Conservation (phyloP, 1,140 invertebrate genomes). For the Drosophila varians region DNA sequence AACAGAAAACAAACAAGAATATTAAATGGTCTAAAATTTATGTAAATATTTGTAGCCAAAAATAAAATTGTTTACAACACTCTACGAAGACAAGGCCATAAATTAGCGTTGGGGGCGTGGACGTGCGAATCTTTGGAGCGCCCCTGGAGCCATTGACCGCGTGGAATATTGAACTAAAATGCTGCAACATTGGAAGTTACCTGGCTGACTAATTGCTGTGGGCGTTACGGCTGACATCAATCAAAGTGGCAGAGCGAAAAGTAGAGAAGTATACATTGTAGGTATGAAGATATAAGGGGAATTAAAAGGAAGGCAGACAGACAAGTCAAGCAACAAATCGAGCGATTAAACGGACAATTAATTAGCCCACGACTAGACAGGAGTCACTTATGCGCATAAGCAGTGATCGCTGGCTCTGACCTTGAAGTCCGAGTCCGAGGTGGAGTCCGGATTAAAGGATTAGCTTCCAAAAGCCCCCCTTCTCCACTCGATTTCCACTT, state of each 20-base stretch:
- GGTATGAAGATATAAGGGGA: background rate
- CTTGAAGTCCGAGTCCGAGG: conserved; percentile 61
- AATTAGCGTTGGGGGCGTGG: conserved; percentile 60
- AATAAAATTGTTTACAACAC: conserved; percentile 62
- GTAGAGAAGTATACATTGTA: conserved; percentile 2
- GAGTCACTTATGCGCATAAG: conserved; percentile 9
- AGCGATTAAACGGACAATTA: conserved; percentile 77
- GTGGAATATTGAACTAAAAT: conserved; percentile 41
- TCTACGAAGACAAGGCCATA: conserved; percentile 50
- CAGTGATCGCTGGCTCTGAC: conserved; percentile 38
- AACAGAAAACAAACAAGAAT: background rate
- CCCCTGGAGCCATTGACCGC: conserved; percentile 61
- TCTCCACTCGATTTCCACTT: conserved; percentile 20
- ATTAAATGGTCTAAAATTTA: conserved; percentile 7
- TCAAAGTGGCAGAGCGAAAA: conserved; percentile 34
- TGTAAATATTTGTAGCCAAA: conserved; percentile 11
- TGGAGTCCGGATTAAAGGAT: conserved; percentile 71
- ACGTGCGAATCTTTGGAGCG: conserved; percentile 60
- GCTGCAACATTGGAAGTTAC: conserved; percentile 35
- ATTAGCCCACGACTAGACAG: conserved; percentile 54
- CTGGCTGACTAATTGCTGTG: conserved; percentile 59
- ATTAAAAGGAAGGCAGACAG: conserved; percentile 5
- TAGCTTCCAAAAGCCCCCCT: conserved; percentile 23
- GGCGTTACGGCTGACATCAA: conserved; percentile 66
- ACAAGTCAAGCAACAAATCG: conserved; percentile 57